Evolutionary conservation across 2,888 invertebrate species (phyloP).

Genomic region (Pollenia labialis): DNA sequence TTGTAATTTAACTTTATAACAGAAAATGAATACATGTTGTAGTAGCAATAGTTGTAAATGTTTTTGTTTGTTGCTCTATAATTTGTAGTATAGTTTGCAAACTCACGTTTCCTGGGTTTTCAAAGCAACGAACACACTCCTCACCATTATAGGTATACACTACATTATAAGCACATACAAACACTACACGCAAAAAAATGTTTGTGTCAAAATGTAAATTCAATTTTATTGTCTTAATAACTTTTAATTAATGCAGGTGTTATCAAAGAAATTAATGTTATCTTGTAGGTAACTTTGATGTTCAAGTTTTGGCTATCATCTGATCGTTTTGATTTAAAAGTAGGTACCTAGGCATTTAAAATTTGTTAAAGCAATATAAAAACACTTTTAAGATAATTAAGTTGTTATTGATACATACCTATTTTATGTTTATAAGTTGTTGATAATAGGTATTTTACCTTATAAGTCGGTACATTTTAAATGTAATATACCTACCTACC

Average conservation of each 20-base stretch:
- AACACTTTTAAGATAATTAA: too few species aligned
- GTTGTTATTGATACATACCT: too few species aligned
- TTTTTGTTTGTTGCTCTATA: conserved; percentile 76
- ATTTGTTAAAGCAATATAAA: too few species aligned
- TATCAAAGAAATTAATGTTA: conserved; percentile 44
- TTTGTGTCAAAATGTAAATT: background rate
- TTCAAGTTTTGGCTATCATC: too few species aligned
- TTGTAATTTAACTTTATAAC: conserved; percentile 27
- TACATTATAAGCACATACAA: background rate
- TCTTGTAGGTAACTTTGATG: background rate
- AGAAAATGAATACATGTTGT: conserved; percentile 42
- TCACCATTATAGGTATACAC: background rate
- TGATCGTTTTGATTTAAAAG: too few species aligned
- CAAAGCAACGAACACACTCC: conserved; percentile 24
- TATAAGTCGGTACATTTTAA: too few species aligned
- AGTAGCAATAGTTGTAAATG: conserved; percentile 74
- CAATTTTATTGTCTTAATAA: background rate
- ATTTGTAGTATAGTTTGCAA: conserved; percentile 78
- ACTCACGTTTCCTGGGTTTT: conserved; percentile 75
- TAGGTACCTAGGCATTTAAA: too few species aligned
- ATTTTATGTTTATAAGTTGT: too few species aligned
- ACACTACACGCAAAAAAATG: conserved; percentile 50
- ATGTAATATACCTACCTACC: too few species aligned
- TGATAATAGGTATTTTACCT: too few species aligned
- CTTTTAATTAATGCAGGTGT: conserved; percentile 32